These are phyloP conservation scores for Cactoblastis cactorum DNA, from an alignment of 2,888 invertebrate species.

Conservation along the genomic window DNA sequence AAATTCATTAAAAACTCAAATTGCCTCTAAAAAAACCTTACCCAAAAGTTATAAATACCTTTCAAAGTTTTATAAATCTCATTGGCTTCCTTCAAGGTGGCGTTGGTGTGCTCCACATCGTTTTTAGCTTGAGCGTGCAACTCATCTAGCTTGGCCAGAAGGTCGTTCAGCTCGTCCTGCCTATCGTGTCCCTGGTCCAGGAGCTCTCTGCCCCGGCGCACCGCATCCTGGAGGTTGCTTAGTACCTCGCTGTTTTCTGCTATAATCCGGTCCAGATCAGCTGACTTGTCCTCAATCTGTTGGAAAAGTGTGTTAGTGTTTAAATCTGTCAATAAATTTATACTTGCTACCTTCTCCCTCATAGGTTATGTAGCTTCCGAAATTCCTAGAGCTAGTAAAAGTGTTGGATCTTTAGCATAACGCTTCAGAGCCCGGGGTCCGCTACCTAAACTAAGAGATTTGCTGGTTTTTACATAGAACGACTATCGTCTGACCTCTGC, in stretches of 20 bases:
- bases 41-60: no score
- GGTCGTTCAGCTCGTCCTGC: conserved; percentile 88
- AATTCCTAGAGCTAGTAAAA: no score
- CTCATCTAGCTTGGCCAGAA: conserved; percentile 88
- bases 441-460: no score
- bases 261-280: conserved; percentile 69
- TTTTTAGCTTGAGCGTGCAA: conserved; percentile 87
- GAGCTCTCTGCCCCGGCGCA: conserved; percentile 82
- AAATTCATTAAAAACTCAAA: no score
- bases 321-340: no score
- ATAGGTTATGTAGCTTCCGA: no score
- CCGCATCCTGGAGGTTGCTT: conserved; percentile 82
- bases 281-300: conserved; percentile 76
- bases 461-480: no score
- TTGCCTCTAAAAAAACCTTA: no score
- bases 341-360: no score
- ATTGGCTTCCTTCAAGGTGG: conserved; percentile 49
- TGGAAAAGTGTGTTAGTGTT: neutral
- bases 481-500: no score
- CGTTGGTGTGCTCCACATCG: conserved; percentile 92
- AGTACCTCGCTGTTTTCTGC: conserved; percentile 79
- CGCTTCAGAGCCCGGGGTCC: no score
- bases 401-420: no score
- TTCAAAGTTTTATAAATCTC: conserved; percentile 41
- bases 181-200: conserved; percentile 77